Conservation (phyloP, 2,888 invertebrate species). For the Drosophila siamana region DNA sequence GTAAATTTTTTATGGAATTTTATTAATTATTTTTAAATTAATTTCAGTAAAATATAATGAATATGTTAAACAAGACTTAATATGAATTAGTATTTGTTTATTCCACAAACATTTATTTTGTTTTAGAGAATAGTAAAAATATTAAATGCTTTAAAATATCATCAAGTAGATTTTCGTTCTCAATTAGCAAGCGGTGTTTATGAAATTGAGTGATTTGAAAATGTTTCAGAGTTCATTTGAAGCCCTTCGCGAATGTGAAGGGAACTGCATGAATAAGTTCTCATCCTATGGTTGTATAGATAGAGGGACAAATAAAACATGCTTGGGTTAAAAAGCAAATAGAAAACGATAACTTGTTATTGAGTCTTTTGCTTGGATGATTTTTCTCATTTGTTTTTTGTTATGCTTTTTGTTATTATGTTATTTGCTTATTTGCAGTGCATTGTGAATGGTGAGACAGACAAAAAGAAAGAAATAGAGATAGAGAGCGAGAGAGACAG, state of each 20-base stretch:
- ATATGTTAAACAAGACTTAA: too few species aligned
- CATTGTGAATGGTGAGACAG: constrained; percentile 11
- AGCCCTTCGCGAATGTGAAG: constrained; percentile 25
- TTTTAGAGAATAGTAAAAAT: not conserved
- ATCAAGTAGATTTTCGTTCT: not conserved
- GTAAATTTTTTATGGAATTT: too few species aligned
- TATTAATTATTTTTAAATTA: not conserved
- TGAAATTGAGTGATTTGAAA: constrained; percentile 25
- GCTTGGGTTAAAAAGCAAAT: constrained; percentile 48
- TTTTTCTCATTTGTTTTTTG: constrained; percentile 11
- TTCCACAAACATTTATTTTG: not conserved
- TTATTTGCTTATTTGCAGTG: constrained; percentile 22
- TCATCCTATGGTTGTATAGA: constrained; percentile 32
- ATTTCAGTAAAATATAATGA: not conserved
- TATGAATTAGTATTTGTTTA: not conserved
- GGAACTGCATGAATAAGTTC: constrained; percentile 18
- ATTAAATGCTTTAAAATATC: not conserved
- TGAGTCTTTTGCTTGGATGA: constrained; percentile 16
- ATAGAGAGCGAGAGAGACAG: not conserved
- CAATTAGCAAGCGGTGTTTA: constrained; percentile 9
- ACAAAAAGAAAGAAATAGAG: not conserved
- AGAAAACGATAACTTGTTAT: constrained; percentile 49
- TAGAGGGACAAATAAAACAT: constrained; percentile 31
- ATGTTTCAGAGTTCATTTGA: constrained; percentile 17
- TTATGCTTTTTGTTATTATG: not conserved